Evolutionary conservation across 2,888 invertebrate species (phyloP), one percentile per base, ranked within the genome.

Genomic region (Agrenia bidenticulata): DNA sequence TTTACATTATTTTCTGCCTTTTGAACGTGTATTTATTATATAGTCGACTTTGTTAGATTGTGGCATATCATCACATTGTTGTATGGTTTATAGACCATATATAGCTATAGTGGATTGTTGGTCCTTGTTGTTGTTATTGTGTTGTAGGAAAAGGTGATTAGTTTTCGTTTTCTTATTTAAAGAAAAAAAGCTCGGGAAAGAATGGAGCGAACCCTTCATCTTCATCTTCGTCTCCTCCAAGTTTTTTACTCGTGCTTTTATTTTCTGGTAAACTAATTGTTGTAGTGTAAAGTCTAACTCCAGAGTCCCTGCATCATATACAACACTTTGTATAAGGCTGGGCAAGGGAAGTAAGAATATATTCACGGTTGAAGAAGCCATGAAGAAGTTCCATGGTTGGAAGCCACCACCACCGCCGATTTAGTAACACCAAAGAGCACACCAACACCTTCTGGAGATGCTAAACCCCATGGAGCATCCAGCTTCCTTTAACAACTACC

Each of bases 31-130:
- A 32, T 55, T 32, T 55, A 55, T 55, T 9, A 4, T 55, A 32
- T 55, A 55, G 27, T 32, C 26, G 32, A 55, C 55, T 53, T 53
- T 23, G n/a, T n/a, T n/a, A n/a, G n/a, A n/a, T n/a, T n/a, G n/a
- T n/a, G n/a, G n/a, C n/a, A n/a, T n/a, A n/a, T n/a, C n/a, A 32
- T 32, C 32, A 32, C n/a, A 39, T 15, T 15, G 39, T 39, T 39
- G 39, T 9, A 11, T 45, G 45, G 4, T 17, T n/a, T 45, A 4
- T 45, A 5, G 7, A 4, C n/a, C n/a, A 45, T 11, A 39, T 39
- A 39, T 15, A 39, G 9, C 9, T 39, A 39, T 39, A 39, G 39
- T 11, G 39, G 39, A 15, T 11, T 39, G 39, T 39, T 39, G 11
- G 45, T 19, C n/a, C 45, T n/a, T 45, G 7, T 17, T 19, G n/a